Conservation (phyloP, 2,113 vertebrate genomes). For the Callionymus lyra region DNA sequence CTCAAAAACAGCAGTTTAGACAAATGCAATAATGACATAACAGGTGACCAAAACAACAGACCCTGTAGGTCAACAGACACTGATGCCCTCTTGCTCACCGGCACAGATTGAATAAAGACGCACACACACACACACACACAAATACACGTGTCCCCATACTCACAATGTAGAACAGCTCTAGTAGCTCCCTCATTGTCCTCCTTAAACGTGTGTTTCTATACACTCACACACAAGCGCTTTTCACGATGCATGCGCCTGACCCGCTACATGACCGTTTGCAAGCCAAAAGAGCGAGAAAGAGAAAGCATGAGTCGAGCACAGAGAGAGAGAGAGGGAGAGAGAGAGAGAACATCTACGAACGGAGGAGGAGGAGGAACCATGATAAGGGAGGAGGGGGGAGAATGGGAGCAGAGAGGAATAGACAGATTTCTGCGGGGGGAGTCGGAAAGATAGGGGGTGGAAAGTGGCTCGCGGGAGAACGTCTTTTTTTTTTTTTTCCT, state of each 20-base stretch:
- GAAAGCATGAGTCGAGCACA: conserved; percentile 7
- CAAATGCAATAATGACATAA: no score
- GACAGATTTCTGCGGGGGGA: conserved; percentile 54
- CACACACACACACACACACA: conserved; percentile 17
- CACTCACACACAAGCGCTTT: conserved; percentile 44
- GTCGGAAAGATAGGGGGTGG: conserved; percentile 45
- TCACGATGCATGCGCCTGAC: conserved; percentile 45
- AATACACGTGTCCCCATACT: conserved; percentile 38
- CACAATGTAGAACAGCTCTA: conserved; percentile 61
- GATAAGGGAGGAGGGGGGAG: conserved; percentile 11
- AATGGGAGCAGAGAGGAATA: conserved; percentile 36
- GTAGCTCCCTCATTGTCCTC: conserved; percentile 65
- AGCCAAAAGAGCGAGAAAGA: no score
- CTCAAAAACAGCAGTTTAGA: no score
- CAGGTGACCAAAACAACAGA: no score
- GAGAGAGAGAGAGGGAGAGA: conserved; percentile 14
- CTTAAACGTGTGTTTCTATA: conserved; percentile 49
- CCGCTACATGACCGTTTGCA: conserved; percentile 46
- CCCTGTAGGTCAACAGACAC: conserved; percentile 17
- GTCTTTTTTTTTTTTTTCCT: conserved; percentile 27
- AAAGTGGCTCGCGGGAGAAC: conserved; percentile 27
- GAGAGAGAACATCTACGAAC: conserved; percentile 3
- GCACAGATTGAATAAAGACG: conserved; percentile 21
- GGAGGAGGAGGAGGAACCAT: conserved; percentile 2
- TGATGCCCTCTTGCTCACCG: conserved; percentile 21